Base-by-base conservation (phyloP, 2,888 invertebrate genomes). In the Vandiemenella viatica region DNA sequence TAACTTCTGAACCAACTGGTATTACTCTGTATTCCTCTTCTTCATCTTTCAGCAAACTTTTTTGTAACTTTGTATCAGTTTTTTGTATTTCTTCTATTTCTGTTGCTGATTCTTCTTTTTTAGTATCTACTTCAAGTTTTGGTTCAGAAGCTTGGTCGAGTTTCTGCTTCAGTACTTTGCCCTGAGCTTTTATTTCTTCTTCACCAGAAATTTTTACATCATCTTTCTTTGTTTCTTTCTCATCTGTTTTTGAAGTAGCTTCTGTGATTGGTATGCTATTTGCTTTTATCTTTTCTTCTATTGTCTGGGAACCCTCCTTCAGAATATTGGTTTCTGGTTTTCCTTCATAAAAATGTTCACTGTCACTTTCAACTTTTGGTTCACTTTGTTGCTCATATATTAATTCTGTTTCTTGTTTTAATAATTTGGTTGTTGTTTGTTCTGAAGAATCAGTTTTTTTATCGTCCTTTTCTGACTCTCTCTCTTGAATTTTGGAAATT, bases 301-400 rank as follows among this genome's bases (percentile, higher is more conserved):
- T n/a, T n/a, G n/a, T n/a, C n/a, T n/a, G n/a, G n/a, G n/a, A n/a
- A n/a, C n/a, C n/a, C n/a, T n/a, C n/a, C n/a, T n/a, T n/a, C n/a
- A n/a, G n/a, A n/a, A n/a, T n/a, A n/a, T n/a, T n/a, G n/a, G n/a
- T n/a, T n/a, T n/a, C n/a, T n/a, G n/a, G n/a, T 26, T 26, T 26
- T 26, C 26, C 26, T 45, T 20, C 45, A 18, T 23, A 23, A 8
- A 16, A 42, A 32, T n/a, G n/a, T n/a, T n/a, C n/a, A n/a, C n/a
- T n/a, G n/a, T 23, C 52, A 45, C 50, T 37, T 21, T 52, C 53
- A 42, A 50, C 50, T 37, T n/a, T 47, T 49, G 26, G 21, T 18
- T 10, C 13, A 37, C n/a, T 42, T n/a, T 7, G n/a, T 15, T 51
- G 32, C 43, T 50, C 43, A 46, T 17, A 1, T 22, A 2, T 19